A percentile compares a stretch with the other conserved stretches of the same genome.
Conservation (phyloP, 2,113 vertebrate species). For the Atherinomorus stipes region DNA sequence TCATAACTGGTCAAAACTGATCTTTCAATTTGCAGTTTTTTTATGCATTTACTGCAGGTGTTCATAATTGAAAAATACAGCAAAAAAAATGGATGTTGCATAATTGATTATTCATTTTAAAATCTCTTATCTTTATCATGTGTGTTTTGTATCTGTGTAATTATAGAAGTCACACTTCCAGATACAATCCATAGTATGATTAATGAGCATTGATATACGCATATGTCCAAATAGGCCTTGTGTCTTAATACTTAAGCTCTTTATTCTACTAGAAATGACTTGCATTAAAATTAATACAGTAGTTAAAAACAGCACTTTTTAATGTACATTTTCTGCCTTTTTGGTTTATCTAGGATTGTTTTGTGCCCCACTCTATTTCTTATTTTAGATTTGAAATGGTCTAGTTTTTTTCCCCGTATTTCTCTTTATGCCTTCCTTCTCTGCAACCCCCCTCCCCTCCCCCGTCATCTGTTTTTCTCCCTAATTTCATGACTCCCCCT, state of each 20-base stretch:
- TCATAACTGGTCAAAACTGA: background rate
- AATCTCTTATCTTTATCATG: background rate
- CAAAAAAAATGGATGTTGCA: no score
- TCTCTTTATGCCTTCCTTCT: constrained; percentile 1
- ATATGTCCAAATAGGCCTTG: no score
- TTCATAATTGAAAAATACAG: background rate
- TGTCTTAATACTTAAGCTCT: no score
- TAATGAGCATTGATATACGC: background rate
- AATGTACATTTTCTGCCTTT: background rate
- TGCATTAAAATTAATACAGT: background rate
- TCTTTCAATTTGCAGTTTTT: no score
- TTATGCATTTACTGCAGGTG: background rate
- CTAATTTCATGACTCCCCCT: constrained; percentile 64
- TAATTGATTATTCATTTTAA: no score
- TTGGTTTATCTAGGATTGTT: background rate
- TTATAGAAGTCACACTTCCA: background rate
- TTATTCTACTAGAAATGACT: background rate
- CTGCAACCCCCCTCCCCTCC: background rate
- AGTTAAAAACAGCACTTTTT: background rate
- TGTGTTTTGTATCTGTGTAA: background rate
- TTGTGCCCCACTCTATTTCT: background rate
- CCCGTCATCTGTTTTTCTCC: constrained; percentile 46
- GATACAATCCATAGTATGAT: background rate
- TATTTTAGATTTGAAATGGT: constrained; percentile 28
- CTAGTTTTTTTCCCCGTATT: constrained; percentile 2